Evolutionary conservation across 2,113 vertebrate genomes (phyloP).

Genomic region (Sminthopsis crassicaudata): DNA sequence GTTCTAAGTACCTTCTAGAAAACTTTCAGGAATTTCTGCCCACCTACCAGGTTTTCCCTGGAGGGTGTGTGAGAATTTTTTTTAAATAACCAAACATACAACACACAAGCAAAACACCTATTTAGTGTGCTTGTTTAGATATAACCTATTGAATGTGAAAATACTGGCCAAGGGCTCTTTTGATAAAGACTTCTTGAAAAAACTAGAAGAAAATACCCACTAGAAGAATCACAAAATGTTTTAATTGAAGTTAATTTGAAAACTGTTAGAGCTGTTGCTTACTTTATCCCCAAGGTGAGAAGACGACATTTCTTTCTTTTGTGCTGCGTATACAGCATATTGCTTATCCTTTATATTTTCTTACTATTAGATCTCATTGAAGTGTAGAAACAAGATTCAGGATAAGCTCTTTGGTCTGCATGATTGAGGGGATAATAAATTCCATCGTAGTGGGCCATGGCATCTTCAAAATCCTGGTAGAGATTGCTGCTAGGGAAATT

Average conservation of each 20-base stretch:
- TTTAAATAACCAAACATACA: conserved; percentile 48
- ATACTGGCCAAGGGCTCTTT: not conserved
- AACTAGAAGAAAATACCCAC: not conserved
- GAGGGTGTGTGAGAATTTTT: conserved; percentile 66
- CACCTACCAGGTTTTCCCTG: conserved; percentile 76
- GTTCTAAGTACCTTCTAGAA: conserved; percentile 70
- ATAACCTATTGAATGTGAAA: not conserved
- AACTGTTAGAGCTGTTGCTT: not conserved
- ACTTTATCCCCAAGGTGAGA: not conserved
- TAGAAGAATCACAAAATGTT: conserved; percentile 10
- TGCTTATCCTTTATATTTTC: conserved; percentile 25
- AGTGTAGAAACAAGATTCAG: not conserved
- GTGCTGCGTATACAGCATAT: not conserved
- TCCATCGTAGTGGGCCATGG: not conserved
- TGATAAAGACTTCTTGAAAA: conserved; percentile 4
- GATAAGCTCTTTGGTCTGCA: conserved; percentile 7
- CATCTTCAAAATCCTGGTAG: not conserved
- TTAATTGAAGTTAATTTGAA: not conserved
- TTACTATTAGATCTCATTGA: conserved; percentile 21
- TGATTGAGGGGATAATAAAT: not conserved
- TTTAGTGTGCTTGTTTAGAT: conserved; percentile 47
- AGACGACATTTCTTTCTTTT: not conserved
- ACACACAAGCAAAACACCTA: conserved; percentile 28
- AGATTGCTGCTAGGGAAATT: not conserved
- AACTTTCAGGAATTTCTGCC: conserved; percentile 73